These are phyloP conservation scores for Bungarus multicinctus DNA, from an alignment of 2,113 vertebrate species.

Conservation along the genomic window DNA sequence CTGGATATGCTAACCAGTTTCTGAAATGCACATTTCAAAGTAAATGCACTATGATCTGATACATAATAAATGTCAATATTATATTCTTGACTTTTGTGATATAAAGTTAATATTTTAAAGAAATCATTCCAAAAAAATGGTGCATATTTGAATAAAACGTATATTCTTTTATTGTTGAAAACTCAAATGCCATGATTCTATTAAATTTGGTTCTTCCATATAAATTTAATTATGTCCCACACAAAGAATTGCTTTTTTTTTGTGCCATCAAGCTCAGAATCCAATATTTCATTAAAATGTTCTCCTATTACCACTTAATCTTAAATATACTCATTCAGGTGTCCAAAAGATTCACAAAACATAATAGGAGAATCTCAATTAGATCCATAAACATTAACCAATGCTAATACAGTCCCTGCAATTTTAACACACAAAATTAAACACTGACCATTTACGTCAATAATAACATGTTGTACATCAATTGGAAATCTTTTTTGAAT, in stretches of 20 bases:
- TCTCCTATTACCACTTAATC: neutral
- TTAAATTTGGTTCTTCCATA: neutral
- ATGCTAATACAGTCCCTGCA: neutral
- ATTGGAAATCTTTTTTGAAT: neutral
- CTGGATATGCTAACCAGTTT: neutral
- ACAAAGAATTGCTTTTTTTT: neutral
- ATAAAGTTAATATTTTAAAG: neutral
- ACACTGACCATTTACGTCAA: neutral
- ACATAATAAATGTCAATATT: neutral
- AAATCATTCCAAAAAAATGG: neutral
- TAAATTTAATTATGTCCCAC: neutral
- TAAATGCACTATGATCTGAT: neutral
- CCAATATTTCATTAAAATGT: neutral
- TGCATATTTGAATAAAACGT: neutral
- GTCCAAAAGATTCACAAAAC: neutral
- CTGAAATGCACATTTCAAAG: neutral
- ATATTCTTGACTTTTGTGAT: neutral
- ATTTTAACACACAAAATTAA: neutral
- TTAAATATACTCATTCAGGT: neutral
- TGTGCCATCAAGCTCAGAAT: neutral
- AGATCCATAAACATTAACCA: neutral
- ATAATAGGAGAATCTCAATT: neutral
- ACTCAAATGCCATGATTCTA: neutral
- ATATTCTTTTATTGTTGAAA: neutral
- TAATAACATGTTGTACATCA: neutral